Conservation (phyloP, 2,888 invertebrate genomes). For the Pseudococcus jackbeardsleyi region DNA sequence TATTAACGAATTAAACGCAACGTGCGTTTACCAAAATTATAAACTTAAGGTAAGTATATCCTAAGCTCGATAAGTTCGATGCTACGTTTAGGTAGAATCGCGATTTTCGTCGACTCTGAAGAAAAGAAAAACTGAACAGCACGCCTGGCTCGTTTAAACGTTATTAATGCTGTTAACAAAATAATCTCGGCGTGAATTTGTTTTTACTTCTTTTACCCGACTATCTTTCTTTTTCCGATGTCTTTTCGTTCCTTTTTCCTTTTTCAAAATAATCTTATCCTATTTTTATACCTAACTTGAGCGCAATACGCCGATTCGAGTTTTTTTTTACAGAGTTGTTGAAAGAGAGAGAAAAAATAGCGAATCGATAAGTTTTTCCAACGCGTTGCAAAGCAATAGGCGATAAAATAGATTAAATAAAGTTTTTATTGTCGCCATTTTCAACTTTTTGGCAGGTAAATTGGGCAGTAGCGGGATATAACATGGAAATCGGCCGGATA, state of each 20-base stretch:
- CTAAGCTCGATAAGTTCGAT: conserved; percentile 21
- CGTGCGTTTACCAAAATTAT: conserved; percentile 7
- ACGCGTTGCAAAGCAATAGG: conserved; percentile 8
- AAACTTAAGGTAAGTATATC: neutral
- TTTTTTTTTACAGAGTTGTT: neutral
- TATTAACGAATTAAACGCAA: conserved; percentile 31
- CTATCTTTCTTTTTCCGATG: neutral
- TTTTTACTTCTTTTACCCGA: neutral
- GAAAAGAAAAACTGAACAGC: neutral
- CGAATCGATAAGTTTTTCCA: conserved; percentile 25
- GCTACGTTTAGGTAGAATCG: neutral
- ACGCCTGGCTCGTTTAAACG: neutral
- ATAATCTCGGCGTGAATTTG: conserved; percentile 11
- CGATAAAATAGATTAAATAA: conserved; percentile 46
- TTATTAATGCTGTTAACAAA: conserved; percentile 24
- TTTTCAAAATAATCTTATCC: neutral
- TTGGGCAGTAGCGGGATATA: conserved; percentile 12
- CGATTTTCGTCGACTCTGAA: neutral
- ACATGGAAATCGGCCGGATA: neutral
- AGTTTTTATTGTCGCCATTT: conserved; percentile 40
- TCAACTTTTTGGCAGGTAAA: conserved; percentile 42
- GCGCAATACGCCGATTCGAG: neutral
- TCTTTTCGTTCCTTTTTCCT: too few relatives aligned
- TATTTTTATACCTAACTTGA: neutral
- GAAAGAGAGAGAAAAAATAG: neutral